Evolutionary conservation across 2,113 vertebrate genomes (phyloP), one percentile per base, ranked within the genome.

Genomic region (Thomomys bottae): DNA sequence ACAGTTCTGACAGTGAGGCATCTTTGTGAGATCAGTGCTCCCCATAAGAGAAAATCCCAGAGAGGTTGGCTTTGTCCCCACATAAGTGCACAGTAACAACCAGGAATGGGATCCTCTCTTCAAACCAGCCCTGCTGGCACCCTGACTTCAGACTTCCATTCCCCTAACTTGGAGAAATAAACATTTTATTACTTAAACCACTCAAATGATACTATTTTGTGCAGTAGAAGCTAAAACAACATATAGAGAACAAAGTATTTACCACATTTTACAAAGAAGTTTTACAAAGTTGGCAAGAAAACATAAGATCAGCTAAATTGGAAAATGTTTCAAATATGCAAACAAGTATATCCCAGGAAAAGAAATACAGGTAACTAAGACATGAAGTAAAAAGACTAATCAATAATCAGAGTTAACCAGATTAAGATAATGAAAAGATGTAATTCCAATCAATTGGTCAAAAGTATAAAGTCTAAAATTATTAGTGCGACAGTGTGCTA

Each of bases 301-400:
- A 86, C 87, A 84, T 78, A 84, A 75, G 66, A 45, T 40, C 54
- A 82, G 15, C 28, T 34, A 82, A 94, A 84, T 76, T 77, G 61
- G 79, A 90, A 91, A 92, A 89, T 89, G 38, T n/a, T 8, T 45
- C 94, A 67, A 89, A 84, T 81, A 89, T 42, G 86, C 87, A 63
- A 82, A 87, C 21, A 84, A 59, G 40, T 30, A 81, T 73, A 76
- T 76, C 34, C 81, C 40, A 40, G 67, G 72, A 79, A 15, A 78
- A 76, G 30, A 92, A 87, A 93, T 36, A 38, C 9, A 57, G 42
- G 36, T 54, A 30, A 11, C 8, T 79, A 70, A 36, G 67, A 45
- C 20, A 18, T 30, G 21, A 45, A 67, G 94, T 54, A 89, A 85
- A 87, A 77, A 57, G 38, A 6, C 38, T 36, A 40, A 93, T 40